Evolutionary conservation across 2,888 invertebrate species (phyloP).

Genomic region (Caradrina kadenii): DNA sequence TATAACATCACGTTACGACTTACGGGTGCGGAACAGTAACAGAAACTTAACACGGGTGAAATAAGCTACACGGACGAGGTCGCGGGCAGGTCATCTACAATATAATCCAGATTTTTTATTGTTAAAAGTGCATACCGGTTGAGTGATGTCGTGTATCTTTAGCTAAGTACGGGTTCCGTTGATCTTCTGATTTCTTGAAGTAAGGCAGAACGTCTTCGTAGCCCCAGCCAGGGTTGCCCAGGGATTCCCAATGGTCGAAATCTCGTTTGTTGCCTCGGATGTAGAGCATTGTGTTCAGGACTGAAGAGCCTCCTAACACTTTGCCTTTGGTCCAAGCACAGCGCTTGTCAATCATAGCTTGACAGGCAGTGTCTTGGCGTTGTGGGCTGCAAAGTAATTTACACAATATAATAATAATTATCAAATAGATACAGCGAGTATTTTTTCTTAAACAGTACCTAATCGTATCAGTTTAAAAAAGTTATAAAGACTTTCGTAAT

Average conservation of each 20-base stretch:
- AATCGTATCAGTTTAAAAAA: neutral
- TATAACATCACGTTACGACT: no score
- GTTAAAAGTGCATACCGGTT: constrained; percentile 88
- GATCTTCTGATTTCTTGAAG: constrained; percentile 96
- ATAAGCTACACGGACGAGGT: no score
- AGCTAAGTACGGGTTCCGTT: constrained; percentile 96
- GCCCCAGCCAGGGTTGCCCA: constrained; percentile 97
- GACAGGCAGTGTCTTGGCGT: constrained; percentile 95
- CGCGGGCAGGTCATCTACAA: no score
- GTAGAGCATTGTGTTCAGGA: constrained; percentile 97
- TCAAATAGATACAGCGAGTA: no score
- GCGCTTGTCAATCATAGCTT: constrained; percentile 95
- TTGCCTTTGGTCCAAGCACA: constrained; percentile 98
- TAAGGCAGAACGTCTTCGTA: constrained; percentile 95
- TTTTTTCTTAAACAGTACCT: constrained; percentile 3
- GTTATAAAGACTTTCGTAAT: neutral
- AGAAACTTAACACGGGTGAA: no score
- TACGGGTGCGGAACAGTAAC: no score
- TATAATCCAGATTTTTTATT: neutral
- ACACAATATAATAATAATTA: neutral
- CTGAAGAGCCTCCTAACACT: constrained; percentile 96
- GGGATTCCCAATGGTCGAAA: constrained; percentile 96
- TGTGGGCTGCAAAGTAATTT: constrained; percentile 92
- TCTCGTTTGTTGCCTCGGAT: constrained; percentile 96
- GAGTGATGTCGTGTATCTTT: constrained; percentile 93